Evolutionary conservation across 37 sponge, comb jelly and placozoan species (phyloP), one percentile per base, ranked within the genome.

Genomic region (Axinella damicornis): DNA sequence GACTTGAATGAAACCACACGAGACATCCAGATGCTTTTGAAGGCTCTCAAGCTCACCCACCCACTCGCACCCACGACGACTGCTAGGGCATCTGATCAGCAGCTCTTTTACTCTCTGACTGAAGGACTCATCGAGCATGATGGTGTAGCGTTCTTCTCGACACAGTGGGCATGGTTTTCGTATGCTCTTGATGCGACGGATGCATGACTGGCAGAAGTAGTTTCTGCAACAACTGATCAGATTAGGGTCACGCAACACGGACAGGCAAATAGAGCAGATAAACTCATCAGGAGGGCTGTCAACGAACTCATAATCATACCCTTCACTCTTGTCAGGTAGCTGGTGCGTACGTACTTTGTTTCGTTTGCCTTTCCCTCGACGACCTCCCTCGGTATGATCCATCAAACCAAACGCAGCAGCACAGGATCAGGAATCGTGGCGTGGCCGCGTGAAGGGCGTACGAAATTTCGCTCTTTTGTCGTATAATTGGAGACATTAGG

Each of bases 211-310:
- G 53, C 82, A 81, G 30, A 69, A 81, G 59, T 56, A 59, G 11
- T 63, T 27, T 30, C 82, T 71, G 69, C 82, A 81, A 71, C 82
- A 81, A 39, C 58, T 68, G 2, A 71, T 81, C 21, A 81, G 60
- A 36, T 69, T 30, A 2, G 82, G 82, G 11, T 69, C 71, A 9
- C 82, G 82, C 18, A 81, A 32, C 25, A 81, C 82, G 4, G 52
- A 56, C 2, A 40, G 34, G 30, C 82, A 81, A 33, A 81, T 53
- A 2, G 71, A 41, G 33, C 82, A 81, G 15, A 38, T 62, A 4
- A 69, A 5, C 18, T 69, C 59, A 52, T 68, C 71, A 53, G 54
- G 33, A 55, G 82, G 55, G 1, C 11, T 22, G 19, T 22, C 54
- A 1, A 81, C 2, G 37, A 81, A 81, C 1, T 41, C 31, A 56